These are phyloP conservation scores for Cataglyphis rosenhaueri DNA, from an alignment of 2,888 invertebrate genomes.

Conservation along the genomic window DNA sequence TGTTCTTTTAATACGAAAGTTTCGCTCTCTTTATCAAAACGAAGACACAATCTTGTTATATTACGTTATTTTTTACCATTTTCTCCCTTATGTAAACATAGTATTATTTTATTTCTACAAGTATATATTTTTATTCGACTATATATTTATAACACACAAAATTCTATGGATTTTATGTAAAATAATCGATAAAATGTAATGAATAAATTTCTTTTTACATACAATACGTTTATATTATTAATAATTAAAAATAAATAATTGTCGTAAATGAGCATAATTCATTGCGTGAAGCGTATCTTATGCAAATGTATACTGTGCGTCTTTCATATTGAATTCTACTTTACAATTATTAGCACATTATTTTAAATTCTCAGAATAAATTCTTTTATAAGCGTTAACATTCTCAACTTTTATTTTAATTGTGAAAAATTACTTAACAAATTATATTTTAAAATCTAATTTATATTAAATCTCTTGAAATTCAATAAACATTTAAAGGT, in stretches of 20 bases:
- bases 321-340: conserved; percentile 6
- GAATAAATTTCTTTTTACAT: conserved; percentile 16
- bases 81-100: conserved; percentile 1
- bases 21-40: not conserved
- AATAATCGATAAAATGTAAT: conserved; percentile 23
- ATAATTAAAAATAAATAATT: conserved; percentile 24
- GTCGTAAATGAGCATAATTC: conserved; percentile 11
- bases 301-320: not conserved
- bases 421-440: not conserved
- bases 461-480: not conserved
- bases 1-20: not conserved
- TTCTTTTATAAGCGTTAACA: not conserved
- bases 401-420: not conserved
- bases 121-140: conserved; percentile 36
- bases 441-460: not conserved
- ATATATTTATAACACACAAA: conserved; percentile 25
- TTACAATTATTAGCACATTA: conserved; percentile 2
- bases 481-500: not conserved
- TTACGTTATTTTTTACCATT: conserved; percentile 22
- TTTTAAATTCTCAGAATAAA: not conserved
- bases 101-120: conserved; percentile 28
- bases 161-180: conserved; percentile 8
- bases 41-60: not conserved
- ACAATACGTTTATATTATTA: conserved; percentile 1
- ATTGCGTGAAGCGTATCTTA: conserved; percentile 13